A percentile compares a stretch with the other conserved stretches of the same genome.
Conservation (phyloP, 2,797 vertebrate genomes). For the Phrynocephalus guinanensis region DNA sequence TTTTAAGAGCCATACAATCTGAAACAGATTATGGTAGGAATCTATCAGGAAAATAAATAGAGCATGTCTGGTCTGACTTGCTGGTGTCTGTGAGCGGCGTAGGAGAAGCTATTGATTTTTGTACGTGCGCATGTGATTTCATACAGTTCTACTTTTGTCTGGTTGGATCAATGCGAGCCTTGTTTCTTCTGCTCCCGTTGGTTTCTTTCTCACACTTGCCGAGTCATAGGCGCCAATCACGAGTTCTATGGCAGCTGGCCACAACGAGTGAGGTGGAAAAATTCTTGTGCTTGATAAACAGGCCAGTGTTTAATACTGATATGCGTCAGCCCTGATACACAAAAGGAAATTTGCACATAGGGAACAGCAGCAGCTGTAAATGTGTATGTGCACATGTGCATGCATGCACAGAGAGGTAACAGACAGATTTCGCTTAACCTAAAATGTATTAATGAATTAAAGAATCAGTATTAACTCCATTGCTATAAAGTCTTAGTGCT, state of each 20-base stretch:
- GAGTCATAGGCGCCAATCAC: constrained; percentile 27
- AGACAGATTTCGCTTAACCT: background rate
- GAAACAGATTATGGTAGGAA: constrained; percentile 56
- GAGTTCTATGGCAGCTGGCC: constrained; percentile 46
- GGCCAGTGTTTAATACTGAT: constrained; percentile 6
- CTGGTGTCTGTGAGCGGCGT: constrained; percentile 41
- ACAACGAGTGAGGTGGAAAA: constrained; percentile 24
- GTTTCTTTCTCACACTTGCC: constrained; percentile 38
- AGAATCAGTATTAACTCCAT: background rate
- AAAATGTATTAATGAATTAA: constrained; percentile 19
- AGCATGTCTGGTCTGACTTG: constrained; percentile 31
- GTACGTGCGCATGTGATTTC: constrained; percentile 40
- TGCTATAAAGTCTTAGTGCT: background rate
- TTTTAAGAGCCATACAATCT: constrained; percentile 60
- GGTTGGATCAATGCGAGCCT: constrained; percentile 53
- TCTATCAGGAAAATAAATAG: constrained; percentile 60
- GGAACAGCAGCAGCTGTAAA: constrained; percentile 13
- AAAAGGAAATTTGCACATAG: background rate
- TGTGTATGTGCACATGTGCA: background rate
- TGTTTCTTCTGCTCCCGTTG: constrained; percentile 43
- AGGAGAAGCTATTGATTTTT: constrained; percentile 47
- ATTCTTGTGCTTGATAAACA: constrained; percentile 37
- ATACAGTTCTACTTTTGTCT: constrained; percentile 62
- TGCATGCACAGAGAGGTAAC: background rate
- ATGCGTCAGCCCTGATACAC: background rate